Conservation (phyloP, 2,888 invertebrate species). For the Drosophila pseudotalamancana region DNA sequence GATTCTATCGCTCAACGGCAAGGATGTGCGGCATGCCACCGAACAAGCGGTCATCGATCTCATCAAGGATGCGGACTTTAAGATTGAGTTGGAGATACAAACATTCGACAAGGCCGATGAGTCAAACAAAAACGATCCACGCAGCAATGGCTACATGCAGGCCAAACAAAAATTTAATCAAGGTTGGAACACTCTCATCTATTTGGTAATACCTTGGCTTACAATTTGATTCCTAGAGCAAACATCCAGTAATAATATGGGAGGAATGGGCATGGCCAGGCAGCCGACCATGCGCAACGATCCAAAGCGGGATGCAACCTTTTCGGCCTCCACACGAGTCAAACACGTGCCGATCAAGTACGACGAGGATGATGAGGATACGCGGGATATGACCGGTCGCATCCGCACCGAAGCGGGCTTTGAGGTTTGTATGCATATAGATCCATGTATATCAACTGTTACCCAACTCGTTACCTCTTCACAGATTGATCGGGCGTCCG, state of each 20-base stretch:
- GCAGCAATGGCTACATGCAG: conserved; percentile 78
- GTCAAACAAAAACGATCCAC: conserved; percentile 60
- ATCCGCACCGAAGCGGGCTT: conserved; percentile 91
- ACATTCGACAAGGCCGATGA: conserved; percentile 84
- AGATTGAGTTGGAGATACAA: conserved; percentile 96
- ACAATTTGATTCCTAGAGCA: conserved; percentile 38
- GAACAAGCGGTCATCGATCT: conserved; percentile 98
- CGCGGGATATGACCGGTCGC: conserved; percentile 91
- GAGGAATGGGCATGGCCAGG: conserved; percentile 35
- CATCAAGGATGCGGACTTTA: conserved; percentile 95
- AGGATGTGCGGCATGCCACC: conserved; percentile 94
- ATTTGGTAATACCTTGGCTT: not conserved
- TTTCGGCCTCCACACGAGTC: conserved; percentile 64
- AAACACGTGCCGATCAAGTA: conserved; percentile 54
- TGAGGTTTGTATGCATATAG: conserved; percentile 86
- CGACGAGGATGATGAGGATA: conserved; percentile 88
- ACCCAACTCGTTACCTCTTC: not conserved
- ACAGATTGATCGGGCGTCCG: conserved; percentile 95
- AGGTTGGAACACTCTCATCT: conserved; percentile 40
- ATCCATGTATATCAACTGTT: not conserved
- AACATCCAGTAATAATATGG: conserved; percentile 42
- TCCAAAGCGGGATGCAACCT: conserved; percentile 62
- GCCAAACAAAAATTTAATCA: conserved; percentile 71
- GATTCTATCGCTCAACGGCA: conserved; percentile 92
- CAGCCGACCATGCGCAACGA: conserved; percentile 54